These are phyloP conservation scores for Synanthedon vespiformis DNA, from an alignment of 2,888 invertebrate genomes.

Conservation along the genomic window DNA sequence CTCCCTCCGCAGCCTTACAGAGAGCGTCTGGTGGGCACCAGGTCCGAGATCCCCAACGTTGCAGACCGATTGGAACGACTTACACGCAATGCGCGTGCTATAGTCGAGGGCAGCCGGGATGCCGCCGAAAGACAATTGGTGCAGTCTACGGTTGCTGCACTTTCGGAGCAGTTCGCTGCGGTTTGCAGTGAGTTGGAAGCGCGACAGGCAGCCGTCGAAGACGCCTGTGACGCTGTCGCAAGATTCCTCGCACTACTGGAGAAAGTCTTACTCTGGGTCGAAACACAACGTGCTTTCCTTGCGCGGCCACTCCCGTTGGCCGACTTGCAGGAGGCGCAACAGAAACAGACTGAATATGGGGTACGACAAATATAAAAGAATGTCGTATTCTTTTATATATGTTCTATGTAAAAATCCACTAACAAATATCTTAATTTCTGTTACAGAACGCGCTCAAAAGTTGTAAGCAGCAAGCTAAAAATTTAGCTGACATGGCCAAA, in stretches of 20 bases:
- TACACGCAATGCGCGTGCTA: conserved; percentile 80
- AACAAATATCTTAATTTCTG: conserved; percentile 9
- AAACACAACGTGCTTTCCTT: conserved; percentile 84
- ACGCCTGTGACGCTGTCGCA: conserved; percentile 89
- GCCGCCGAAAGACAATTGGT: conserved; percentile 82
- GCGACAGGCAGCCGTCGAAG: conserved; percentile 85
- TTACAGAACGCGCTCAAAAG: conserved; percentile 86
- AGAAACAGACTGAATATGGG: conserved; percentile 88
- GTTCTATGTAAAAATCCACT: not conserved
- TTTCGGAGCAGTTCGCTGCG: conserved; percentile 83
- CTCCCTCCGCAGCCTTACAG: conserved; percentile 81
- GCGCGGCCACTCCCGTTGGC: conserved; percentile 82
- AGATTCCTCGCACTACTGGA: conserved; percentile 86
- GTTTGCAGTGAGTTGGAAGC: conserved; percentile 85
- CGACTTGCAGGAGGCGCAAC: conserved; percentile 84
- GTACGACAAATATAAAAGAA: too few relatives aligned
- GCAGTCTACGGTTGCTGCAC: conserved; percentile 78
- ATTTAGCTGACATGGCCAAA: conserved; percentile 91
- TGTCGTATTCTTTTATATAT: not conserved
- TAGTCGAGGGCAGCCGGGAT: conserved; percentile 84
- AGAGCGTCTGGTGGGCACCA: conserved; percentile 81
- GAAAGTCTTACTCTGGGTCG: conserved; percentile 85
- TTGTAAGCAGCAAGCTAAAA: conserved; percentile 88
- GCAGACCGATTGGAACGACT: conserved; percentile 83
- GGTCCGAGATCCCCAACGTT: conserved; percentile 78